Evolutionary conservation across 2,113 vertebrate genomes (phyloP).

Genomic region (Rhynchomys soricoides): DNA sequence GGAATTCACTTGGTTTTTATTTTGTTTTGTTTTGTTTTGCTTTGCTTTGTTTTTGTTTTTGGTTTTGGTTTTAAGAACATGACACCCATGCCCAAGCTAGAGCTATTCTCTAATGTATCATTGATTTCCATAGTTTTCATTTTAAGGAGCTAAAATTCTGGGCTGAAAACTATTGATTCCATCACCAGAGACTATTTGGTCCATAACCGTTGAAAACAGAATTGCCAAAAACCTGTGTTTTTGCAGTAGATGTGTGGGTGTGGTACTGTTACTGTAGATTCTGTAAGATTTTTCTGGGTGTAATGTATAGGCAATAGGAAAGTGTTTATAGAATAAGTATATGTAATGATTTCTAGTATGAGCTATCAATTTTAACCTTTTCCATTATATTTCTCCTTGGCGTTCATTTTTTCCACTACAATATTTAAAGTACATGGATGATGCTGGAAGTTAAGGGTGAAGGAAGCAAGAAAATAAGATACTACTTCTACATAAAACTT

Average conservation of each 20-base stretch:
- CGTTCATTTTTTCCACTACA: background rate
- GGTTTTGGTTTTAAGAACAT: too few relatives aligned
- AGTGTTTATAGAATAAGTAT: background rate
- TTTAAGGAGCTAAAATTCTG: background rate
- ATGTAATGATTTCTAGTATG: background rate
- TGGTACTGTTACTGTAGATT: background rate
- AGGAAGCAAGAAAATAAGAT: background rate
- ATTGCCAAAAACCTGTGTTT: background rate
- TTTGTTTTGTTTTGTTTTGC: background rate
- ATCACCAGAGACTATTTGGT: background rate
- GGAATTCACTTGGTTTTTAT: background rate
- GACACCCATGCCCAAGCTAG: background rate
- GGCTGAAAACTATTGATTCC: background rate
- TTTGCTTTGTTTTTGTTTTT: too few relatives aligned
- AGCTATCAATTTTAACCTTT: background rate
- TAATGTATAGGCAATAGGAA: background rate
- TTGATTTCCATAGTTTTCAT: background rate
- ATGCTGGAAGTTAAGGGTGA: background rate
- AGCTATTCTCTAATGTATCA: background rate
- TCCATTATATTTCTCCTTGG: background rate
- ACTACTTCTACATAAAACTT: background rate
- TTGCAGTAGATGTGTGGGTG: background rate
- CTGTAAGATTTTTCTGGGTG: background rate
- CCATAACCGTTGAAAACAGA: background rate
- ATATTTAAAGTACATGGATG: background rate